A percentile compares a stretch with the other conserved stretches of the same genome.
Conservation (phyloP, 1,140 invertebrate genomes). For the Papilio glaucus region DNA sequence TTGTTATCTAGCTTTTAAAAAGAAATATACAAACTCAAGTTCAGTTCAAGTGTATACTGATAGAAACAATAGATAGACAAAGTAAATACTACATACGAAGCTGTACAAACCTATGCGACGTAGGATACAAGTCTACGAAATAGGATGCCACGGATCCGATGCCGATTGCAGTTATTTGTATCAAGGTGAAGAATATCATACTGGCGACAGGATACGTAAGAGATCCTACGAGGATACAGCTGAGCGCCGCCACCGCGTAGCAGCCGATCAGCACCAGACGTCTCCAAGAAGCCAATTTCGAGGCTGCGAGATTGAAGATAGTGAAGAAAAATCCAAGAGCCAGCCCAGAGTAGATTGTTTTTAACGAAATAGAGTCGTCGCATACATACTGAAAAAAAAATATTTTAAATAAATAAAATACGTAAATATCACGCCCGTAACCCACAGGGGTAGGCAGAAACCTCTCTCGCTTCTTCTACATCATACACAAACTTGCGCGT, state of each 20-base stretch:
- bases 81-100: background rate
- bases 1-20: too few relatives aligned
- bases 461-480: too few relatives aligned
- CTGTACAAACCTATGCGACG: constrained; percentile 51
- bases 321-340: constrained; percentile 46
- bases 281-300: constrained; percentile 43
- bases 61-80: background rate
- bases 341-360: constrained; percentile 52
- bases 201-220: constrained; percentile 49
- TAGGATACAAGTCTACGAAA: constrained; percentile 62
- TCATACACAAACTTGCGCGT: too few relatives aligned
- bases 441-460: too few relatives aligned
- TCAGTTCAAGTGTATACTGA: background rate
- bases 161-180: constrained; percentile 51
- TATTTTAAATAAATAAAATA: background rate
- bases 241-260: constrained; percentile 44
- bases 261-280: constrained; percentile 44
- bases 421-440: too few relatives aligned
- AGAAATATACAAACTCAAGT: background rate
- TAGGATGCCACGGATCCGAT: constrained; percentile 51
- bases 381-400: constrained; percentile 48
- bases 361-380: constrained; percentile 48
- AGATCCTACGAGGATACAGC: constrained; percentile 45
- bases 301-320: constrained; percentile 39
- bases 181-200: constrained; percentile 51